These are phyloP conservation scores for Polydrusus cervinus DNA, from an alignment of 2,888 invertebrate genomes.

Conservation along the genomic window DNA sequence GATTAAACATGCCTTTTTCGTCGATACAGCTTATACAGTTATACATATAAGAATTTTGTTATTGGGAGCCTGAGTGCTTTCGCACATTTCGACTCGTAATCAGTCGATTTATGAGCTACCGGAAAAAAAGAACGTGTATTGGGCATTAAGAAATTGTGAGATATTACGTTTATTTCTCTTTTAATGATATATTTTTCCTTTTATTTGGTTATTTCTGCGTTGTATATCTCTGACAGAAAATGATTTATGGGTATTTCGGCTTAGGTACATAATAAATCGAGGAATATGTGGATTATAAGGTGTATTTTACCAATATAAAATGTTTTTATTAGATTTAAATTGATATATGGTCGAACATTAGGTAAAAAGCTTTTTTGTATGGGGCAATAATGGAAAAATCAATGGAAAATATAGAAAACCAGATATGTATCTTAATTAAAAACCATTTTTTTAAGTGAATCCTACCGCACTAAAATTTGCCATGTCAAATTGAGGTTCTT, in stretches of 20 bases:
- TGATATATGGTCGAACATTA: no score
- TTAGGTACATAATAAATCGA: no score
- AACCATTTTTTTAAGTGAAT: no score
- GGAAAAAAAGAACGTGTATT: conserved; percentile 5
- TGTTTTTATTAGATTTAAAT: no score
- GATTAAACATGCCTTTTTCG: neutral
- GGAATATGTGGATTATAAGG: no score
- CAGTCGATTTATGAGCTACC: neutral
- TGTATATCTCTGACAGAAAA: neutral
- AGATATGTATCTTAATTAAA: no score
- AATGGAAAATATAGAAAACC: no score
- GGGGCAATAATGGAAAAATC: no score
- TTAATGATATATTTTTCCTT: neutral
- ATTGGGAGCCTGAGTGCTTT: conserved; percentile 9
- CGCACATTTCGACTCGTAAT: neutral
- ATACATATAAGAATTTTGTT: neutral
- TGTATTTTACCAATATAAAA: no score
- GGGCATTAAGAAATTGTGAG: neutral
- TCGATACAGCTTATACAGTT: conserved; percentile 1
- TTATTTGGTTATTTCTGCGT: neutral
- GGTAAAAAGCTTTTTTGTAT: no score
- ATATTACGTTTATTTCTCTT: neutral
- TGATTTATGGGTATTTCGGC: neutral
- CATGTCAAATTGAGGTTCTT: no score
- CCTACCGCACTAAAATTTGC: no score